These are phyloP conservation scores for Neelides folsomi DNA, from an alignment of 2,888 invertebrate genomes.

Conservation along the genomic window DNA sequence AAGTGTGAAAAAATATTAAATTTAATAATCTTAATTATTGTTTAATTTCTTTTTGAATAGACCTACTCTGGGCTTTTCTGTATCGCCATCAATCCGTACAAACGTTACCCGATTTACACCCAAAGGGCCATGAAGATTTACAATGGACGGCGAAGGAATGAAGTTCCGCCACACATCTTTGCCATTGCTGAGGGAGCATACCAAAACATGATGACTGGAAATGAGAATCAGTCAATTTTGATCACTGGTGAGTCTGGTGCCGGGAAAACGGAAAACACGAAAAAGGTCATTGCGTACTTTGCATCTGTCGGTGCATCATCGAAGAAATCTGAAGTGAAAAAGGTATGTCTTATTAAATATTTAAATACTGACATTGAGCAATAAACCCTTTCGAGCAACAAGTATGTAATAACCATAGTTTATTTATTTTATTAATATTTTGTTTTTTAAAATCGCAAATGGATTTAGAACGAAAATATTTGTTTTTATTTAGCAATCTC, in stretches of 20 bases:
- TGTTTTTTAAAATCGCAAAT: no score
- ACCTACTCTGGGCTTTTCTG: no score
- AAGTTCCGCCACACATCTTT: conserved; percentile 99
- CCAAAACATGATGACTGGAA: conserved; percentile 78
- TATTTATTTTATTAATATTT: no score
- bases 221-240: conserved; percentile 99
- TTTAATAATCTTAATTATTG: no score
- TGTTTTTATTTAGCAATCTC: conserved; percentile 34
- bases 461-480: neutral
- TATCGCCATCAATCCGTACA: conserved; percentile 96
- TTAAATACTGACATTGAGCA: neutral
- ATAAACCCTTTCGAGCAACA: neutral
- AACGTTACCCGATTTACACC: conserved; percentile 98
- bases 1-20: no score
- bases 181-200: conserved; percentile 99
- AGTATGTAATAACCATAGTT: no score
- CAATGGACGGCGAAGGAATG: conserved; percentile 98
- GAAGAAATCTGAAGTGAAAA: conserved; percentile 51
- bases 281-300: conserved; percentile 99
- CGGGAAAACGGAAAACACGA: conserved; percentile 99
- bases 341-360: conserved; percentile 8
- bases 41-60: no score
- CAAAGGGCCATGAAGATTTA: conserved; percentile 90
- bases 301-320: conserved; percentile 86
- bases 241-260: conserved; percentile 99